Evolutionary conservation across 1,140 invertebrate genomes (phyloP).

Genomic region (Ooceraea biroi): DNA sequence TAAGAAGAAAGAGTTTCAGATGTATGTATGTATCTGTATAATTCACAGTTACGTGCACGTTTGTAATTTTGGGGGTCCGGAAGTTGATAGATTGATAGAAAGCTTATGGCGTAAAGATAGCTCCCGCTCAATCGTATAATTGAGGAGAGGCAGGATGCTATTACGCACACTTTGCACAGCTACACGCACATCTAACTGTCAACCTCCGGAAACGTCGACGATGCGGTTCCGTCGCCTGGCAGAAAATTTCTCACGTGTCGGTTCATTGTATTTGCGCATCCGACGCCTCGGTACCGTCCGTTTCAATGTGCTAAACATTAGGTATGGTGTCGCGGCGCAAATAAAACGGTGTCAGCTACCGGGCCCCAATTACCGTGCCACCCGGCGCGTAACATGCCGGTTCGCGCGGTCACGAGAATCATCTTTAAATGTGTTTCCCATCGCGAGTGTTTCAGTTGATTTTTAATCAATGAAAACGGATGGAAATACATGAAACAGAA

Average conservation of each 20-base stretch:
- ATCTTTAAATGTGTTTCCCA: conserved; percentile 69
- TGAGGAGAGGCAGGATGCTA: conserved; percentile 43
- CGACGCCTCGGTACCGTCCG: conserved; percentile 37
- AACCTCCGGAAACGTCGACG: conserved; percentile 55
- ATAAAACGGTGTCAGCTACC: conserved; percentile 73
- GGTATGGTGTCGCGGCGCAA: conserved; percentile 66
- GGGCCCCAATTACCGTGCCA: conserved; percentile 68
- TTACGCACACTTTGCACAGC: conserved; percentile 42
- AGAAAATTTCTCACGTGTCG: conserved; percentile 72
- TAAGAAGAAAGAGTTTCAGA: not conserved
- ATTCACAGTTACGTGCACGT: not conserved
- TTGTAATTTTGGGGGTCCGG: too few relatives aligned
- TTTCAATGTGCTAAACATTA: conserved; percentile 72
- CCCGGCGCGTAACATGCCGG: conserved; percentile 63
- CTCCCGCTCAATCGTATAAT: not conserved
- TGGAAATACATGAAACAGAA: conserved; percentile 21
- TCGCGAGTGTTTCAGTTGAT: conserved; percentile 20
- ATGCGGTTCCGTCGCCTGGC: conserved; percentile 51
- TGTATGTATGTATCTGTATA: not conserved
- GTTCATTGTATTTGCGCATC: conserved; percentile 69
- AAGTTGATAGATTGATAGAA: not conserved
- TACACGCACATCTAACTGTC: conserved; percentile 42
- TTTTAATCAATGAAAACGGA: not conserved
- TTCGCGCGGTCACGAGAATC: conserved; percentile 65
- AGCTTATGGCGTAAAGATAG: conserved; percentile 22